Evolutionary conservation across 2,797 vertebrate species (phyloP), one percentile per base, ranked within the genome.

Genomic region (Anolis apletophallus): DNA sequence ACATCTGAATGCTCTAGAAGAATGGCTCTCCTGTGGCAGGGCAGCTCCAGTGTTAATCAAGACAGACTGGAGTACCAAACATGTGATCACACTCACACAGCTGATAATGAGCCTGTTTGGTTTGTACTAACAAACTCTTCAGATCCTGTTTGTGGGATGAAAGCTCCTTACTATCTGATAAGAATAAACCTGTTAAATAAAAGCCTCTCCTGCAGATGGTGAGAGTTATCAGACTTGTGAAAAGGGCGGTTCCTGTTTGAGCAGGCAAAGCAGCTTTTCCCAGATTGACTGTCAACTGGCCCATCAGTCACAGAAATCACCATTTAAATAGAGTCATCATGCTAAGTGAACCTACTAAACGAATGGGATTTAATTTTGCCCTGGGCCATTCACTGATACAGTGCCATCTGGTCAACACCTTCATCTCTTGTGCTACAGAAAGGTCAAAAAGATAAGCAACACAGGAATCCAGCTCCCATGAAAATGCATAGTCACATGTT

Each of bases 121-220:
- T 85, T 89, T 88, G 90, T 83, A 89, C 59, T 55, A 92, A 89
- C 46, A 86, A 75, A 83, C 90, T 77, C 90, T 32, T 74, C 16
- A 14, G 86, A 88, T 88, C 85, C 80, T 77, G 55, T 88, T 93
- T 88, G 84, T 67, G 86, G 85, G 91, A 90, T 78, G 88, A 91
- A 90, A 91, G 85, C 85, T 89, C 91, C 85, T 87, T 86, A 91
- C 81, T 78, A 64, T 36, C 73, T 59, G 10, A 78, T 1, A 75
- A 89, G 55, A 90, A 81, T 75, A 93, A 93, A 90, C 84, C 77
- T 55, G 69, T 90, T 92, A 86, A 77, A 69, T 83, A 91, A 91
- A 85, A 88, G 72, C 91, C 85, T 36, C n/a, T 75, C 77, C 75
- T 87, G 71, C 84, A 89, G 88, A 79, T 32, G 6, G 74, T 87